Base-by-base conservation (phyloP, 2,113 vertebrate genomes). In the Axis porcinus region DNA sequence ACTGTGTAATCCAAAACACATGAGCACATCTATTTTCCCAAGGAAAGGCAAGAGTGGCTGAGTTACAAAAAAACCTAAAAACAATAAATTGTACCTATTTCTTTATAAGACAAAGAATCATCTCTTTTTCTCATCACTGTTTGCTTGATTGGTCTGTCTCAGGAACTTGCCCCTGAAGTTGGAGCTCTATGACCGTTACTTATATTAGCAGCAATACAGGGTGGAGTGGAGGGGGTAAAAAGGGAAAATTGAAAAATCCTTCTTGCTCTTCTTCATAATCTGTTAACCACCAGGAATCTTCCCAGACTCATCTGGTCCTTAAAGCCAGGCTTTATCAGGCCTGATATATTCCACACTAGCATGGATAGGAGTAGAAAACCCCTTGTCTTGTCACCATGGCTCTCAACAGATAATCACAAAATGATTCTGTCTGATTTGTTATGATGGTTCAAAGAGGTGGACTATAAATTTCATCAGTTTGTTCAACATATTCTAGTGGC, bases 171-270 rank as follows among this genome's bases (percentile, higher is more conserved):
- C 9, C 25, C 52, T 58, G 62, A 57, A 33, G 12, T 40, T 54
- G 52, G 21, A 95, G 23, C 4, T 15, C 21, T 1, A 2, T 11
- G 45, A 0, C 2, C 1, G 3, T 19, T 14, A n/a, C 27, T 28
- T 40, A 27, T n/a, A 11, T 36, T 36, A 50, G 17, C 16, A n/a
- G 52, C 5, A 60, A 23, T 36, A 50, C 25, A 81, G 36, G 45
- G 21, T 27, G 40, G 1, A 19, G 8, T 19, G 19, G 7, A 16
- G 19, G 23, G 67, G 67, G 19, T 3, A 14, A 28, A 25, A 60
- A 9, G 13, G n/a, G 10, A 0, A 64, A 33, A 76, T 2, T 74
- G 12, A 16, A 76, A 84, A 54, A 17, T 30, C 23, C 19, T 74
- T 23, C 2, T 47, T 85, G 2, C 7, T 78, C 33, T 76, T 85